Evolutionary conservation across 2,888 invertebrate species (phyloP), one percentile per base, ranked within the genome.

Genomic region (Adineta ricciae): DNA sequence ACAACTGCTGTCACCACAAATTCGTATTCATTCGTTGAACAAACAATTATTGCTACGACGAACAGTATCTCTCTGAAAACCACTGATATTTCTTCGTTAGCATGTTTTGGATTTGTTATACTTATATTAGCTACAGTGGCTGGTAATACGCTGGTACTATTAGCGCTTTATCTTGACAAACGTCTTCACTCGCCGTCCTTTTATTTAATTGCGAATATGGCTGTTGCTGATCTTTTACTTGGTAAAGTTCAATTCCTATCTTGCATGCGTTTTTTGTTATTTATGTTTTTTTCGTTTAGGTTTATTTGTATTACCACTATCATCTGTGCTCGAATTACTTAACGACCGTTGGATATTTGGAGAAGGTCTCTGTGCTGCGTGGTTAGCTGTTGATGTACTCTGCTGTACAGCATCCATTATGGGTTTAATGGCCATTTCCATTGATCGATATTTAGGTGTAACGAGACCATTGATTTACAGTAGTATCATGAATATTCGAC

Each of bases 151-250:
- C 88, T 92, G n/a, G 92, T 92, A 24, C 89, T 92, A 46, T 87
- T 92, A 82, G 92, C 92, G 0, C 92, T 92, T 5, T 90, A 89
- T 86, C 88, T 91, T 83, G 91, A 91, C 86, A 88, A 90, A 16
- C 90, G 91, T 87, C 89, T 92, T 84, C 88, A 92, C 46, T 90
- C 90, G 83, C 93, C 93, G 0, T 92, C 93, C 5, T 93, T 93
- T 88, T 93, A 93, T 88, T 92, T 94, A 86, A 92, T 94, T n/a
- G 93, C 93, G 2, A 93, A 93, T 87, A 89, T 94, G 86, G 93
- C 93, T 0, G 90, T 92, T 0, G 93, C 93, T 2, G 93, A 94
- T 88, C 89, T 94, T 46, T 89, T 93, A 84, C 91, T 93, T 2
- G 93, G 92, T 1, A 88, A 83, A n/a, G 27, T 49, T 38, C 4